Percentiles rank a stretch among this genome's conserved stretches.
These are phyloP conservation scores for Pyrocoelia pectoralis DNA, from an alignment of 2,888 invertebrate species.

Conservation along the genomic window DNA sequence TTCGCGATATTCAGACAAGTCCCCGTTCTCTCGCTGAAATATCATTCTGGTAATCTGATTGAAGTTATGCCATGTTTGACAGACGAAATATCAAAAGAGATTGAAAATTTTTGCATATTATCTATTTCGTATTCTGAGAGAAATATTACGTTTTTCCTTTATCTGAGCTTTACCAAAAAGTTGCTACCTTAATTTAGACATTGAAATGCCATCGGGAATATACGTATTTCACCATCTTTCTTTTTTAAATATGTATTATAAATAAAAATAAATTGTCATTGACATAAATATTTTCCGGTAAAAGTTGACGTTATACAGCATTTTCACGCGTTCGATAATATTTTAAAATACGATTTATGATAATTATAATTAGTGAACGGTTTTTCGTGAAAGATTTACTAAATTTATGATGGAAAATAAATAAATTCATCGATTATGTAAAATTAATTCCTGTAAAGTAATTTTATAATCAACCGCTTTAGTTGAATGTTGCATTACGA, in stretches of 20 bases:
- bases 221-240: constrained; percentile 17
- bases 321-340: constrained; percentile 15
- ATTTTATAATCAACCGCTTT: too few species aligned
- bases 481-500: too few species aligned
- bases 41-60: constrained; percentile 49
- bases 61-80: constrained; percentile 42
- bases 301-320: constrained; percentile 12
- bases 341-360: not conserved
- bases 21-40: constrained; percentile 44
- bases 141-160: constrained; percentile 33
- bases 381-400: too few species aligned
- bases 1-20: constrained; percentile 43
- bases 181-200: constrained; percentile 27
- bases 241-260: not conserved
- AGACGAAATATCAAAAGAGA: constrained; percentile 38
- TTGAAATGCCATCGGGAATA: constrained; percentile 27
- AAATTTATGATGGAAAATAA: too few species aligned
- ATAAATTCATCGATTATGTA: too few species aligned
- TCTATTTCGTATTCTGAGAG: constrained; percentile 34
- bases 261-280: constrained; percentile 2
- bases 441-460: too few species aligned
- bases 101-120: constrained; percentile 37
- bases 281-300: constrained; percentile 20
- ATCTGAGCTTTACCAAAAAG: constrained; percentile 17
- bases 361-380: not conserved